Evolutionary conservation across 2,888 invertebrate genomes (phyloP), one percentile per base, ranked within the genome.

Genomic region (Epirrhoe alternata): DNA sequence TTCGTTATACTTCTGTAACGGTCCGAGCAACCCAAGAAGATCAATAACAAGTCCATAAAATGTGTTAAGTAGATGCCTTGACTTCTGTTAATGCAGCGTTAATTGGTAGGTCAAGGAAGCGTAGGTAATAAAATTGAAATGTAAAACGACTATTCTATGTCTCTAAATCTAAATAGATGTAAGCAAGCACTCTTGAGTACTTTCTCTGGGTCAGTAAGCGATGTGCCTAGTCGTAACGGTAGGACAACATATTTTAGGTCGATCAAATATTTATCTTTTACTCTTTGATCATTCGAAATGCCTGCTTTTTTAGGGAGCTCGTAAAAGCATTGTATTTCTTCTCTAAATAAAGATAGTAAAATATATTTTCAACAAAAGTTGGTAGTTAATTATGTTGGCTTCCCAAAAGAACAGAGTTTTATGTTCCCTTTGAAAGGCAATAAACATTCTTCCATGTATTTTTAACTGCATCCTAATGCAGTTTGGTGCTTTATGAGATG

Each of bases 381-480:
- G 57, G 68, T 69, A 79, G 80, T 86, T 86, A 85, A 84, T 85
- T 81, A 82, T 80, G 76, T 77, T 78, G 82, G 81, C 77, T 77
- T 78, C 84, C 79, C 81, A 83, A 75, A 83, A 86, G 87, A 86
- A 87, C 52, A 66, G 88, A 82, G 47, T 80, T 87, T 90, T 85
- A 88, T 86, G 86, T 85, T 77, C 82, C 63, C 75, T 83, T 87
- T 81, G 80, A 81, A 81, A 74, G 77, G 82, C 74, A 80, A 87
- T 91, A 88, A 91, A 90, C 89, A 89, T 87, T 89, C 87, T 84
- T 89, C 82, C 69, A 71, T 79, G 75, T 80, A 77, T 79, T 84
- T 82, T 87, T 88, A 86, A 87, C 84, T 84, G 80, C 82, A 77
- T 82, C 83, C 84, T 86, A 85, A 85, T 85, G 82, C 81, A 84